Conservation (phyloP, 1,140 invertebrate genomes). For the Gryllus bimaculatus region DNA sequence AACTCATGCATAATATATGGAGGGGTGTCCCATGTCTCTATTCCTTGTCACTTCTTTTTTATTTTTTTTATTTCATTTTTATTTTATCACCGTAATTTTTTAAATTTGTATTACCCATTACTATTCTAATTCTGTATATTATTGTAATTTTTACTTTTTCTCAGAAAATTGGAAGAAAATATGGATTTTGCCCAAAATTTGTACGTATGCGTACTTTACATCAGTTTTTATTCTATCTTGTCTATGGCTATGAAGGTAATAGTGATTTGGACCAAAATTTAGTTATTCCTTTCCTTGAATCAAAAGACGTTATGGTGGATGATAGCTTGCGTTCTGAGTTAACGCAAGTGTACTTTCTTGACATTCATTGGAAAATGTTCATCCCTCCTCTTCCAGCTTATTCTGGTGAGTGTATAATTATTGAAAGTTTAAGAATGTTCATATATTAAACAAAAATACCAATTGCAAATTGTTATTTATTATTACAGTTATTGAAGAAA, state of each 20-base stretch:
- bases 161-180: constrained; percentile 33
- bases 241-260: constrained; percentile 47
- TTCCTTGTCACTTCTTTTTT: too few relatives aligned
- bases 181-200: constrained; percentile 57
- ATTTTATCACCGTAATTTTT: too few relatives aligned
- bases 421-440: neutral
- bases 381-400: constrained; percentile 57
- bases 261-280: constrained; percentile 33
- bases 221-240: constrained; percentile 56
- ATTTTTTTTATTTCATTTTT: too few relatives aligned
- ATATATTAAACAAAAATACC: constrained; percentile 2
- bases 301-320: constrained; percentile 32
- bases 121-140: too few relatives aligned
- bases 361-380: constrained; percentile 63
- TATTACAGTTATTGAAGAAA: too few relatives aligned
- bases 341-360: constrained; percentile 39
- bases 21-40: too few relatives aligned
- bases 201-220: constrained; percentile 55
- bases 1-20: too few relatives aligned
- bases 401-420: constrained; percentile 32
- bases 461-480: too few relatives aligned
- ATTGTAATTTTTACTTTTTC: constrained; percentile 19
- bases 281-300: constrained; percentile 35
- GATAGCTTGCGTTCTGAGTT: constrained; percentile 37
- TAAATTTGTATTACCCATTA: too few relatives aligned